Evolutionary conservation across 2,888 invertebrate species (phyloP), one percentile per base, ranked within the genome.

Genomic region (Nemotelus nigrinus): DNA sequence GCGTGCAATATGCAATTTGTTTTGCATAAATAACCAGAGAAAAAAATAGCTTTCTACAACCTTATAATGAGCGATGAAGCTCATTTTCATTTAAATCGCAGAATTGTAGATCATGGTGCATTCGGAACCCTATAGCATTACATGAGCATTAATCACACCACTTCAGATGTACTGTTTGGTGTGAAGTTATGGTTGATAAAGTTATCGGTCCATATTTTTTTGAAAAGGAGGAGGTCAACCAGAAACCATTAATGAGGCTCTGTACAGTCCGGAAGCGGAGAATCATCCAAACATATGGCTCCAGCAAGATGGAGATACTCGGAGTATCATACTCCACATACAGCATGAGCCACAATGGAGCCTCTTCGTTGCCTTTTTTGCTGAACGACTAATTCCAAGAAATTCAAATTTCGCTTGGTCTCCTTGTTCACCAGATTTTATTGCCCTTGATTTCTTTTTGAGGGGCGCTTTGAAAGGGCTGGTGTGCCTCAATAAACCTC

Each of bases 171-270:
- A 53, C 53, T 53, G 53, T 53, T 53, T 10, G 53, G 10, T 53
- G 53, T 10, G 53, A 1, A 1, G 1, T 7, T 53, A 10, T 53
- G 53, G 53, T 10, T 53, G 7, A 53, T 53, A 53, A 53, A 53
- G 10, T 53, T 53, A 53, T 53, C 53, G 53, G 53, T 53, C 53
- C 53, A 7, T 53, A 53, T 53, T 53, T 53, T 53, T 53, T 53
- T 53, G 53, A 53, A 53, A 53, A 53, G 6, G 7, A 53, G 10
- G 53, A 53, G 53, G 53, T 53, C 53, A 53, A 53, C 53, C 1
- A 53, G 53, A 10, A 53, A 53, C 10, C 1, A 53, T 53, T 53
- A 53, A 6, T 53, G 10, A 53, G 6, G 10, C 10, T 10, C 10
- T 53, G 6, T 10, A 7, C 7, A 6, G 10, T 53, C 53, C 53